Conservation (phyloP, 2,888 invertebrate genomes). For the Phengaris alcon region DNA sequence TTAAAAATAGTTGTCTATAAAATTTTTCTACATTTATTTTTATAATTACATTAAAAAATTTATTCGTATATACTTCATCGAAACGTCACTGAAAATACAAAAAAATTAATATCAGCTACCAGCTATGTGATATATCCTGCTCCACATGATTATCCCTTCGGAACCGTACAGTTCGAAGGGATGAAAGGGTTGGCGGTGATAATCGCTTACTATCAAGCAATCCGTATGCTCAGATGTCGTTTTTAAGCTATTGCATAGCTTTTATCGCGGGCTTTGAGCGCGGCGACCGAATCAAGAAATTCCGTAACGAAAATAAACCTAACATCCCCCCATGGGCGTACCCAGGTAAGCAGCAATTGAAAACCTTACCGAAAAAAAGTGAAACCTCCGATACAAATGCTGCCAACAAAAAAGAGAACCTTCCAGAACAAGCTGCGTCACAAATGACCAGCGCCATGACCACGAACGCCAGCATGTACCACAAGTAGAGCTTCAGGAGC, state of each 20-base stretch:
- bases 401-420: conserved; percentile 43
- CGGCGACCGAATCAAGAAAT: too few species aligned
- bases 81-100: conserved; percentile 56
- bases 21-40: too few species aligned
- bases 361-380: conserved; percentile 57
- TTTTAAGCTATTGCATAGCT: too few species aligned
- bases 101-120: not conserved
- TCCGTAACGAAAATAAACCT: too few species aligned
- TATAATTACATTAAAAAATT: conserved; percentile 21
- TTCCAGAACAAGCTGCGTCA: conserved; percentile 44
- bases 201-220: too few species aligned
- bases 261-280: too few species aligned
- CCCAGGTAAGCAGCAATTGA: too few species aligned
- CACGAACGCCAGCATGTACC: conserved; percentile 59
- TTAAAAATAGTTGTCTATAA: too few species aligned
- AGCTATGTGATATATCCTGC: not conserved
- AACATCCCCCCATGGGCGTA: too few species aligned
- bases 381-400: conserved; percentile 53
- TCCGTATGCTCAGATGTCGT: too few species aligned
- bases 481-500: conserved; percentile 58
- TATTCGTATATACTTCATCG: conserved; percentile 46
- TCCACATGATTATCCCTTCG: not conserved
- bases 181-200: not conserved
- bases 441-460: conserved; percentile 54
- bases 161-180: not conserved